Evolutionary conservation across 2,888 invertebrate species (phyloP).

Genomic region (Matsumyia berberina): DNA sequence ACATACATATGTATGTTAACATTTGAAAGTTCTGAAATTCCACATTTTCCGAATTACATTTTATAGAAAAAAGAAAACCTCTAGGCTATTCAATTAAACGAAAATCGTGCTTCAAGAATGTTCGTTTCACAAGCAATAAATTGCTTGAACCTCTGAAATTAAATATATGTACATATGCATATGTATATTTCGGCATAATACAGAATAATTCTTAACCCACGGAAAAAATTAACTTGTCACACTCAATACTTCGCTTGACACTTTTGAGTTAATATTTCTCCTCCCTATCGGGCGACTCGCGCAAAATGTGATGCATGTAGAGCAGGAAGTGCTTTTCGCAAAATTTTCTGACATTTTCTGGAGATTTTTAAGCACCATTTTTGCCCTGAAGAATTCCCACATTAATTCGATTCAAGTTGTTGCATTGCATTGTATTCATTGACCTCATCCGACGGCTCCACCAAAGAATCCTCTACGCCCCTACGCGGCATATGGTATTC

Average conservation of each 20-base stretch:
- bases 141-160: conserved; percentile 12
- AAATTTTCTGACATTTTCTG: conserved; percentile 19
- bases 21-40: conserved; percentile 18
- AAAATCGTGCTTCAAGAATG: no score
- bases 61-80: no score
- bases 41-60: no score
- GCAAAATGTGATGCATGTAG: conserved; percentile 7
- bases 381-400: neutral
- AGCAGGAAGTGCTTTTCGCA: conserved; percentile 35
- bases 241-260: conserved; percentile 60
- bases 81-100: no score
- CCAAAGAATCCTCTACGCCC: neutral
- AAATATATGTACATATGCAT: no score
- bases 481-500: no score
- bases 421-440: conserved; percentile 52
- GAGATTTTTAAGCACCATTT: neutral
- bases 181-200: no score
- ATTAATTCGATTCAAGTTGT: conserved; percentile 34
- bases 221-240: conserved; percentile 26
- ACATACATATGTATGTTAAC: no score
- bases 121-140: conserved; percentile 7
- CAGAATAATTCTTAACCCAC: conserved; percentile 32
- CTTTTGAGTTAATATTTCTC: conserved; percentile 52
- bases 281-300: neutral
- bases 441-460: conserved; percentile 35